Percentiles rank a stretch among this genome's conserved stretches.
Evolutionary conservation across 2,888 invertebrate genomes (phyloP).

Genomic region (Mythimna ferrago): DNA sequence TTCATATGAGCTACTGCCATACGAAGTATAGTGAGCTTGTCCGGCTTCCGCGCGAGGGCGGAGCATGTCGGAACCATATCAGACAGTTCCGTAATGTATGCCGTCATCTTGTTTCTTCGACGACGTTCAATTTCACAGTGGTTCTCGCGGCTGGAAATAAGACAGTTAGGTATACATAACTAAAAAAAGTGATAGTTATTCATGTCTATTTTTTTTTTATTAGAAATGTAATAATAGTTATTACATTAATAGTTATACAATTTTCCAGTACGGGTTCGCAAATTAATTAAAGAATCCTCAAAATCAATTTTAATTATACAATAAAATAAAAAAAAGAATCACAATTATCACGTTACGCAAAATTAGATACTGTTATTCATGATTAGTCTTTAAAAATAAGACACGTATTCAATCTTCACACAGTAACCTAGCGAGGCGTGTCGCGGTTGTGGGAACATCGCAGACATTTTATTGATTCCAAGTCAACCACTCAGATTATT

Average conservation of each 20-base stretch:
- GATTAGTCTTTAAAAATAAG: constrained; percentile 70
- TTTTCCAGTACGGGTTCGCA: not conserved
- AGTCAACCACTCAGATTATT: constrained; percentile 9
- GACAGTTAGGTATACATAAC: not conserved
- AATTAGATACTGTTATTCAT: no score
- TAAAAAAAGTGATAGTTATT: no score
- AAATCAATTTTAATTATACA: not conserved
- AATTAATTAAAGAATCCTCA: not conserved
- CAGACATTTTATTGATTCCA: constrained; percentile 59
- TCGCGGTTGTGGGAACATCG: constrained; percentile 76
- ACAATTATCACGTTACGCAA: no score
- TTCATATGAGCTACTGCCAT: constrained; percentile 99
- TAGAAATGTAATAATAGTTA: no score
- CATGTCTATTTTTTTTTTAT: no score
- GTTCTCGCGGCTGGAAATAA: constrained; percentile 95
- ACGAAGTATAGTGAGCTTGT: constrained; percentile 99
- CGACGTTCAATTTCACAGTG: constrained; percentile 99
- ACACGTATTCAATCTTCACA: constrained; percentile 89
- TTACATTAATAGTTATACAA: no score
- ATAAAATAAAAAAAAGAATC: not conserved
- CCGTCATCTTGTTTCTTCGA: constrained; percentile 99
- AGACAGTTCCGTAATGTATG: constrained; percentile 99
- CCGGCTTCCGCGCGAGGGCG: constrained; percentile 99
- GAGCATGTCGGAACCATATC: constrained; percentile 99
- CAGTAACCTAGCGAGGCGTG: constrained; percentile 76